Percentiles rank a stretch among this genome's conserved stretches.
Conservation (phyloP, 2,888 invertebrate species). For the Drosophila paucipuncta region DNA sequence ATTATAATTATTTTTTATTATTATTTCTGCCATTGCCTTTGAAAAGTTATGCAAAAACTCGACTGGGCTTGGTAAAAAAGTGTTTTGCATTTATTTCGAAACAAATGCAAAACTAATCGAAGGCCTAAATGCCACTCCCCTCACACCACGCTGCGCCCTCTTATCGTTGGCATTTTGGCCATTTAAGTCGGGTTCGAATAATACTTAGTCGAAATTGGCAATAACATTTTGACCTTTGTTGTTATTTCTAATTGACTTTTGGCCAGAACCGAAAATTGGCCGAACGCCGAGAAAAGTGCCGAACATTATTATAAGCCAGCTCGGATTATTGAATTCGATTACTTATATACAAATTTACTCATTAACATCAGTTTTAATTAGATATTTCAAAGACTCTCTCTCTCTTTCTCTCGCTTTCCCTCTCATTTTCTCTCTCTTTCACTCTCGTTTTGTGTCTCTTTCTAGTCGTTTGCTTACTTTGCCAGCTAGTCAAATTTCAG, state of each 20-base stretch:
- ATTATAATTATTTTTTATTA: not conserved
- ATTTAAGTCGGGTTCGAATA: not conserved
- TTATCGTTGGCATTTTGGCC: not conserved
- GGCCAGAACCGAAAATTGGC: not conserved
- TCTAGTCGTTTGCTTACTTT: not conserved
- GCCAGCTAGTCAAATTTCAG: not conserved
- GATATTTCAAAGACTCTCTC: not conserved
- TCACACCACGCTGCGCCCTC: accelerated
- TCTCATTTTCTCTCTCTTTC: not conserved
- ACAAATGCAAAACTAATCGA: not conserved
- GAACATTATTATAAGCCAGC: not conserved
- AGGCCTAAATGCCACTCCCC: not conserved
- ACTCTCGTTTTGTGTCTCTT: not conserved
- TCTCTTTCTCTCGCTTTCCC: not conserved
- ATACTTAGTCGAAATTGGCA: not conserved
- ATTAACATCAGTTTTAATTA: not conserved
- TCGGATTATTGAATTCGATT: not conserved
- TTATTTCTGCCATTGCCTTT: not conserved
- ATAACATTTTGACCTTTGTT: not conserved
- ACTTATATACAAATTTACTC: not conserved
- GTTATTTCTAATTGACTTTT: not conserved
- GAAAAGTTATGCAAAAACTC: not conserved
- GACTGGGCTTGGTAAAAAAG: not conserved
- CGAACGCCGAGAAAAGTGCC: not conserved
- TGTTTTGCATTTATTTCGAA: not conserved